Evolutionary conservation across 2,113 vertebrate genomes (phyloP).

Genomic region (Rallus limicola): DNA sequence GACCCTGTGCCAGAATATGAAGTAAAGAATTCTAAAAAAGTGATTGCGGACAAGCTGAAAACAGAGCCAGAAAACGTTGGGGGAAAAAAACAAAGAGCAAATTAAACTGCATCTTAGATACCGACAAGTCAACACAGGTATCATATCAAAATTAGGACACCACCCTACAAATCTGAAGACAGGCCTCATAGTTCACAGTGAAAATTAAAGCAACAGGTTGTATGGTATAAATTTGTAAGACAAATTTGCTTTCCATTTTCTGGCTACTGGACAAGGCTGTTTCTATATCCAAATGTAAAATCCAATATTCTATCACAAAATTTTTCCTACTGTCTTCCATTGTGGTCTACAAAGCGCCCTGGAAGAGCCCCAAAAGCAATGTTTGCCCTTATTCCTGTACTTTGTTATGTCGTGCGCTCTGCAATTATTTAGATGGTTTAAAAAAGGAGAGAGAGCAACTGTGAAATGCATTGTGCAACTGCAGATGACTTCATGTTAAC

Average conservation of each 20-base stretch:
- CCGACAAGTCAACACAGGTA: not conserved
- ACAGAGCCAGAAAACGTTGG: not conserved
- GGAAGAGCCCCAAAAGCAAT: constrained; percentile 49
- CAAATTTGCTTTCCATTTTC: not conserved
- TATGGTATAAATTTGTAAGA: not conserved
- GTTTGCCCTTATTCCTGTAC: constrained; percentile 26
- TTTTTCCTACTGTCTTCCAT: not conserved
- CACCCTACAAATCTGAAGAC: not conserved
- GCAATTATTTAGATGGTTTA: constrained; percentile 43
- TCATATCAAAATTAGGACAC: not conserved
- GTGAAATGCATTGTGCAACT: constrained; percentile 59
- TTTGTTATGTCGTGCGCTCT: not conserved
- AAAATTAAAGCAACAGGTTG: not conserved
- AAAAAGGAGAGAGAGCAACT: constrained; percentile 42
- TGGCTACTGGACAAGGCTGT: not conserved
- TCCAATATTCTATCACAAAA: not conserved
- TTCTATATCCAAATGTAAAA: constrained; percentile 13
- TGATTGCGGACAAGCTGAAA: not conserved
- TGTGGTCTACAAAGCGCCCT: not conserved
- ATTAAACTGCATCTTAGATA: not conserved
- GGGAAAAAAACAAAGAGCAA: not conserved
- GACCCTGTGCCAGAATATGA: not conserved
- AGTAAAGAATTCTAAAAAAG: not conserved
- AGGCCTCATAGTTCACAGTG: not conserved
- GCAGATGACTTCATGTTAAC: constrained; percentile 73